Percentiles rank a stretch among this genome's conserved stretches.
phyloP scores from a whole-genome alignment of 2,888 invertebrate genomes.

The Gasteruption jaculator region DNA sequence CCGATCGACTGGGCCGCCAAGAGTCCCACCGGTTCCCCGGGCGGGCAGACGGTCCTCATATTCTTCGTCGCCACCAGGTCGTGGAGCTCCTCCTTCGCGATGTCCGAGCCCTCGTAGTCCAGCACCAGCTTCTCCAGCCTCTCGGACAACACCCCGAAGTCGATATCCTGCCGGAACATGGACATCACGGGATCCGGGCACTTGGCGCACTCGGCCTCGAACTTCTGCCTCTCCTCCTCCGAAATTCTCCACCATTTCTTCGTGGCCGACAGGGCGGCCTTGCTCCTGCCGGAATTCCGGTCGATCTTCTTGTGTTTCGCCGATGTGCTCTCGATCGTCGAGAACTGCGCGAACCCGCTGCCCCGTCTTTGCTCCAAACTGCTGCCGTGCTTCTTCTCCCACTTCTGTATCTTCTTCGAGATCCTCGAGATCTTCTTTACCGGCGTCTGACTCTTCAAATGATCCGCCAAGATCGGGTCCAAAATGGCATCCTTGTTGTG shows the following conservation, averaged over 20 bases:
- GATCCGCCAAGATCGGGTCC: conserved; percentile 56
- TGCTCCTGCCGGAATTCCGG: conserved; percentile 58
- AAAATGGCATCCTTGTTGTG: conserved; percentile 70
- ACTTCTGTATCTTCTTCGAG: conserved; percentile 59
- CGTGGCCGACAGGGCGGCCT: conserved; percentile 59
- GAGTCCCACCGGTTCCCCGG: conserved; percentile 95
- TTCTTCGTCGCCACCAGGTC: conserved; percentile 74
- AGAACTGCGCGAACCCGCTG: conserved; percentile 63
- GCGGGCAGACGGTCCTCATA: conserved; percentile 72
- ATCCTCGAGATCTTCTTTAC: conserved; percentile 55
- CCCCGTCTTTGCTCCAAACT: conserved; percentile 51
- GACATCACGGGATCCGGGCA: conserved; percentile 76
- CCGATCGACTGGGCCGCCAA: conserved; percentile 97
- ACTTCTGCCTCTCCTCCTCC: conserved; percentile 58
- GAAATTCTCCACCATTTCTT: conserved; percentile 65
- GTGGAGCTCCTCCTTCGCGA: conserved; percentile 53
- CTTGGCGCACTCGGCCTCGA: conserved; percentile 50
- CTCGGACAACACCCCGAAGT: conserved; percentile 84
- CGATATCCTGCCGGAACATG: conserved; percentile 66
- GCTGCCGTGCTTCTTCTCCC: conserved; percentile 59
- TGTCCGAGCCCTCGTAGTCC: conserved; percentile 51
- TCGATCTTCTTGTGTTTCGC: conserved; percentile 38
- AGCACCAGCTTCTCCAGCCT: conserved; percentile 66
- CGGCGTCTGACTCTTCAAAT: conserved; percentile 58
- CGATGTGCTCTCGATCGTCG: conserved; percentile 47